A percentile compares a stretch with the other conserved stretches of the same genome.
Conservation (phyloP, 2,888 invertebrate species). For the Drosophila monieri region DNA sequence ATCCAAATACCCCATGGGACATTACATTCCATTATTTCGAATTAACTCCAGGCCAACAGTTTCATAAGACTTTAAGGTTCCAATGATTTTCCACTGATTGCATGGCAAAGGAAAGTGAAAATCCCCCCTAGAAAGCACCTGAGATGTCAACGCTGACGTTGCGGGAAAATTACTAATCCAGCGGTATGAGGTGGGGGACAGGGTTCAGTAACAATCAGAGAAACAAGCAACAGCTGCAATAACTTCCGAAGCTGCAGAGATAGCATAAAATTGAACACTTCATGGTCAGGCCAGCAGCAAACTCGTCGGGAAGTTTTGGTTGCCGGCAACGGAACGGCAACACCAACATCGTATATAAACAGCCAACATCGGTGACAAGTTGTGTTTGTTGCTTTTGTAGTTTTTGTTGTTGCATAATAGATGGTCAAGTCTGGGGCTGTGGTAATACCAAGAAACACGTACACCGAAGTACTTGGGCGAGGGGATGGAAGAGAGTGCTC, state of each 20-base stretch:
- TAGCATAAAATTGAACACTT: constrained; percentile 62
- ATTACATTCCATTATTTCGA: background rate
- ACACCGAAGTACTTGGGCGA: constrained; percentile 33
- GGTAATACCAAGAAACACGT: constrained; percentile 61
- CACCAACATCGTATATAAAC: constrained; percentile 7
- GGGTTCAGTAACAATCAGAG: constrained; percentile 22
- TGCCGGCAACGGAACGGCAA: constrained; percentile 25
- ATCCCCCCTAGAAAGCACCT: constrained; percentile 36
- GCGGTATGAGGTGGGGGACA: constrained; percentile 26
- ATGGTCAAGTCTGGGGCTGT: constrained; percentile 57
- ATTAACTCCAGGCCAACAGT: constrained; percentile 9
- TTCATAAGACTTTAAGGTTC: constrained; percentile 11
- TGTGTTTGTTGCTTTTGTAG: constrained; percentile 9
- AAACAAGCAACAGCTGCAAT: constrained; percentile 46
- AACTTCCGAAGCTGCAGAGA: constrained; percentile 60
- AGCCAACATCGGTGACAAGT: constrained; percentile 35
- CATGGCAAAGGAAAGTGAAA: constrained; percentile 66
- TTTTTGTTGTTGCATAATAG: constrained; percentile 62
- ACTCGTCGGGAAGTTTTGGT: constrained; percentile 23
- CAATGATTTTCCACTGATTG: constrained; percentile 12
- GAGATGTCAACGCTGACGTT: constrained; percentile 40
- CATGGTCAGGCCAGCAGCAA: constrained; percentile 49
- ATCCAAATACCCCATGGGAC: too few relatives aligned
- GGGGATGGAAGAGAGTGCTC: constrained; percentile 14
- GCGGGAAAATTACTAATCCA: constrained; percentile 60